Percentiles rank a stretch among this genome's conserved stretches.
phyloP scores from a whole-genome alignment of 2,113 vertebrate genomes.

The Narcine bancroftii region DNA sequence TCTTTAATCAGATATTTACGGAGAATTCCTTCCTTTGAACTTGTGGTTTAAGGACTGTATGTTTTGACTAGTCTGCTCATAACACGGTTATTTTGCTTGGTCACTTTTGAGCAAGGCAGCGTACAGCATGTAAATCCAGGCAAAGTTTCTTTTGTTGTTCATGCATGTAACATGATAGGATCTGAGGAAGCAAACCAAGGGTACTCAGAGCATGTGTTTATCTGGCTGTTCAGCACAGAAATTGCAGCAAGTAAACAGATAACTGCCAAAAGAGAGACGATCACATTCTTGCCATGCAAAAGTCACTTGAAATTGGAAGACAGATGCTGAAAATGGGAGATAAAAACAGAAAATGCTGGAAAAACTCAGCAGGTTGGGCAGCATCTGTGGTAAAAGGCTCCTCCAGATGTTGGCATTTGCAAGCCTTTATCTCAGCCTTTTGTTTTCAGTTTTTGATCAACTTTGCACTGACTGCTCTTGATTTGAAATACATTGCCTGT shows the following conservation, averaged over 20 bases:
- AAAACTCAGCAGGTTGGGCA: too few species aligned
- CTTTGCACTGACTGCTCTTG: background rate
- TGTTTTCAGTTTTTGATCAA: background rate
- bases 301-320: background rate
- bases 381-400: too few species aligned
- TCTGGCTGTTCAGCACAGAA: background rate
- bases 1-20: conserved; percentile 22
- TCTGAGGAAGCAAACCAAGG: background rate
- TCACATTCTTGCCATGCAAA: background rate
- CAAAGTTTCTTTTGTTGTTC: background rate
- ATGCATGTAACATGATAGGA: background rate
- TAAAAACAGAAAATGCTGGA: too few species aligned
- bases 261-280: background rate
- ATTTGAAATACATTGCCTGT: background rate
- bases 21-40: conserved; percentile 14
- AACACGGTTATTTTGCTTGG: background rate
- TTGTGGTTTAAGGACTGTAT: background rate
- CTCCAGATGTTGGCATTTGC: too few species aligned
- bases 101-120: background rate
- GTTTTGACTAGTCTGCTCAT: conserved; percentile 35
- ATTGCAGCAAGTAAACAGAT: background rate
- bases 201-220: background rate
- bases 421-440: too few species aligned
- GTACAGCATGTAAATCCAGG: background rate
- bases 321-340: too few species aligned